These are phyloP conservation scores for Sebastes glaucus DNA, from an alignment of 2,797 vertebrate species.

Conservation along the genomic window DNA sequence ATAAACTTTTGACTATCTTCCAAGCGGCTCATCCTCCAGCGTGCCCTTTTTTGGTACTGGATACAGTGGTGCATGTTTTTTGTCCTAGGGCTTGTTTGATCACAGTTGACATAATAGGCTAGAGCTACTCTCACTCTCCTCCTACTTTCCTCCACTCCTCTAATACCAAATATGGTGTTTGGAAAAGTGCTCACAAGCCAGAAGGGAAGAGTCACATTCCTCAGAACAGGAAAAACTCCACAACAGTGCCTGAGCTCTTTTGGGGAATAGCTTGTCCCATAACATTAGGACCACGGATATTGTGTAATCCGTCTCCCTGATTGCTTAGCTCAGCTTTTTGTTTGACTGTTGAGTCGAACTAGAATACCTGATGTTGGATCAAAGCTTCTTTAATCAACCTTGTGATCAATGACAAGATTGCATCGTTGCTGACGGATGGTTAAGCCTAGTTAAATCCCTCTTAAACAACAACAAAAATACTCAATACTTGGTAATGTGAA, in stretches of 20 bases:
- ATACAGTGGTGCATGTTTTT: constrained; percentile 51
- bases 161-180: constrained; percentile 88
- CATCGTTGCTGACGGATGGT: neutral
- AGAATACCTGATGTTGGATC: neutral
- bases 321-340: neutral
- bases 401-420: neutral
- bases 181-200: constrained; percentile 73
- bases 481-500: neutral
- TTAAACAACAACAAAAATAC: neutral
- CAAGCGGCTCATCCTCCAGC: constrained; percentile 41
- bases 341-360: constrained; percentile 1
- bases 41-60: constrained; percentile 79
- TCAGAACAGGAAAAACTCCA: constrained; percentile 78
- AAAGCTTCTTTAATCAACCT: neutral
- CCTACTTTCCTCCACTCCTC: constrained; percentile 78
- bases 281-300: constrained; percentile 30
- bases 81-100: constrained; percentile 75
- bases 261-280: constrained; percentile 18
- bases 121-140: constrained; percentile 63
- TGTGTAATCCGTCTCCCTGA: constrained; percentile 25
- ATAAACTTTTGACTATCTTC: constrained; percentile 63
- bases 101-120: constrained; percentile 77
- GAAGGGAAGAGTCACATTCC: constrained; percentile 84
- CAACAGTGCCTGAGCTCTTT: constrained; percentile 62
- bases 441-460: neutral